Percentiles rank a stretch among this genome's conserved stretches.
Conservation (phyloP, 2,888 invertebrate genomes). For the Drosophila leonis region DNA sequence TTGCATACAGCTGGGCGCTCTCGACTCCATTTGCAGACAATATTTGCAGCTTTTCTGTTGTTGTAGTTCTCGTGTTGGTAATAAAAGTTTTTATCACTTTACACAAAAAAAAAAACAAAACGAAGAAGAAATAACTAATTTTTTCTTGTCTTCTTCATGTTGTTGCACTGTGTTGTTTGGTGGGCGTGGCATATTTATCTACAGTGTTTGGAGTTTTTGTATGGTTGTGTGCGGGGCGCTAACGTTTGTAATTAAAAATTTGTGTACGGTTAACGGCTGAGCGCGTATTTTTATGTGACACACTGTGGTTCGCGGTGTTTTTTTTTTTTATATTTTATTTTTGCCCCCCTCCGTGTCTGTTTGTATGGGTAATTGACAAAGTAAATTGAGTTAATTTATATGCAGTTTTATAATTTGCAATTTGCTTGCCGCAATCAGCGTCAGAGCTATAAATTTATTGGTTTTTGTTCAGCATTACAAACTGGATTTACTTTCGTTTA, state of each 20-base stretch:
- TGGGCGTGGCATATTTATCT: constrained; percentile 49
- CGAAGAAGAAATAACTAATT: constrained; percentile 7
- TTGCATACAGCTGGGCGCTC: constrained; percentile 50
- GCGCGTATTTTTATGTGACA: constrained; percentile 54
- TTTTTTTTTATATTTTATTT: neutral
- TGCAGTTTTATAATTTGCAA: constrained; percentile 52
- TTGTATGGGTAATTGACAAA: constrained; percentile 59
- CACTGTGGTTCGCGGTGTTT: constrained; percentile 41
- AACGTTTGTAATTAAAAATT: constrained; percentile 63
- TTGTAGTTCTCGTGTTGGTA: constrained; percentile 25
- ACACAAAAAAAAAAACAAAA: constrained; percentile 40
- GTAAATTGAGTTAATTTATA: constrained; percentile 70
- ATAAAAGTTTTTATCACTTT: constrained; percentile 75
- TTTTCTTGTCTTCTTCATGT: constrained; percentile 6
- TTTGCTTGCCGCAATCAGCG: constrained; percentile 9
- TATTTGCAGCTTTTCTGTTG: constrained; percentile 2
- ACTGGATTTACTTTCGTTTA: neutral
- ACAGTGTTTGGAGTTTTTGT: constrained; percentile 9
- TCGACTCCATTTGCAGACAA: constrained; percentile 18
- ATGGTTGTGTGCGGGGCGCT: constrained; percentile 12
- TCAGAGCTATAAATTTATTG: constrained; percentile 2
- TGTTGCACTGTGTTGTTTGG: constrained; percentile 16
- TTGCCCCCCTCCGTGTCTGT: constrained; percentile 2
- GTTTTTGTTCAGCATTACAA: neutral
- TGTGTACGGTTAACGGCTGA: constrained; percentile 37